Conservation (phyloP, 2,888 invertebrate genomes). For the Agriopis leucophaearia region DNA sequence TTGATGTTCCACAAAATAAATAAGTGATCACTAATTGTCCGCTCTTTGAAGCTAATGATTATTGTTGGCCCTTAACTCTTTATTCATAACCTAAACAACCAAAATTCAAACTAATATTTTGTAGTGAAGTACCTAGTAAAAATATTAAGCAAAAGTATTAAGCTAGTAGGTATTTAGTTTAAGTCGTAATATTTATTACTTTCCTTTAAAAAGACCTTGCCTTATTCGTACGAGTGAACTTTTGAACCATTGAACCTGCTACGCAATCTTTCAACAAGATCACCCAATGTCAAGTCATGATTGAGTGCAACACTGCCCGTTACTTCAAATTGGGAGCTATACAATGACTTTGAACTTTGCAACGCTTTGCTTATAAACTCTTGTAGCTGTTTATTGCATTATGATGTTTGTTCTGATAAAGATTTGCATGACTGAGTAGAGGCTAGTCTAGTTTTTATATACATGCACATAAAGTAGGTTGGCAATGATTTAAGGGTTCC, state of each 20-base stretch:
- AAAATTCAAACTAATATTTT: too few species aligned
- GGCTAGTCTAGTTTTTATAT: neutral
- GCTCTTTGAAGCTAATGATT: too few species aligned
- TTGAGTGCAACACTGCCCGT: conserved; percentile 33
- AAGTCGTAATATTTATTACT: neutral
- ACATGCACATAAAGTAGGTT: neutral
- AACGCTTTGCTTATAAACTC: neutral
- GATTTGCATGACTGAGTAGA: conserved; percentile 27
- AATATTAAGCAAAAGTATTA: too few species aligned
- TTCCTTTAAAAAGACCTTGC: conserved; percentile 33
- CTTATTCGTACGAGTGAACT: conserved; percentile 26
- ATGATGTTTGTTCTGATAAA: conserved; percentile 34
- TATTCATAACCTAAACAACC: too few species aligned
- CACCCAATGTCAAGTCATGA: conserved; percentile 40
- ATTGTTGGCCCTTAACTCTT: too few species aligned
- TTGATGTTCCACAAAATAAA: too few species aligned
- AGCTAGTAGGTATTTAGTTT: too few species aligned
- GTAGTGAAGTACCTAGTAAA: too few species aligned
- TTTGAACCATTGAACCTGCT: conserved; percentile 32
- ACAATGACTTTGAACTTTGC: conserved; percentile 42
- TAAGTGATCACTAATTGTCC: too few species aligned
- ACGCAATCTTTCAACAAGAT: conserved; percentile 43
- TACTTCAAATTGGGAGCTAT: conserved; percentile 34
- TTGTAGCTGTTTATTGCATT: conserved; percentile 39
- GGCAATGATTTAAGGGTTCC: neutral